A percentile compares a stretch with the other conserved stretches of the same genome.
Evolutionary conservation across 2,888 invertebrate species (phyloP).

Genomic region (Prosapia bicincta): DNA sequence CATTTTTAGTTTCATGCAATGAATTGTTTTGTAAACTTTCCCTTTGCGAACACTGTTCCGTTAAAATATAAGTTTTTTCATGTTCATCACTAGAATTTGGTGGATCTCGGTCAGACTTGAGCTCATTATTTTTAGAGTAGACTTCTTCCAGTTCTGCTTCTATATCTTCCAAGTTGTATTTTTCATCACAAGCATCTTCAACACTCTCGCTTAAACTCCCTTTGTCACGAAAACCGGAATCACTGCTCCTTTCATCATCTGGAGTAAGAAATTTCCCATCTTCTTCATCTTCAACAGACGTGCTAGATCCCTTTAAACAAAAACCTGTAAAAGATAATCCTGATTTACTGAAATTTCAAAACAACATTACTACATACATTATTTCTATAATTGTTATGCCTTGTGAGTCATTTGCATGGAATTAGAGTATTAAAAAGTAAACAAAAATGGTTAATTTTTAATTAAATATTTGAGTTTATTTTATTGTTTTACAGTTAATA

Average conservation of each 20-base stretch:
- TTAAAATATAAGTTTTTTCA: background rate
- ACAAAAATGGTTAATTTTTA: no score
- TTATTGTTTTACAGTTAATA: no score
- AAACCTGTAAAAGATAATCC: conserved; percentile 33
- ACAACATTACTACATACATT: no score
- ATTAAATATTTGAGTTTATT: no score
- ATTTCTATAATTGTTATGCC: no score
- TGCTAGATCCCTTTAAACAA: conserved; percentile 38
- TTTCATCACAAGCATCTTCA: conserved; percentile 42
- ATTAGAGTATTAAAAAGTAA: no score
- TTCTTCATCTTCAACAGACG: conserved; percentile 45
- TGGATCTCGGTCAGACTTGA: background rate
- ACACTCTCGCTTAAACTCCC: conserved; percentile 45
- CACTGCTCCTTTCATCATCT: conserved; percentile 51
- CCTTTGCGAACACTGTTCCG: background rate
- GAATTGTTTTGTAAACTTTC: no score
- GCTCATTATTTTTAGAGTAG: conserved; percentile 4
- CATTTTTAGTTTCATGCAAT: background rate
- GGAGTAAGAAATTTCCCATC: conserved; percentile 49
- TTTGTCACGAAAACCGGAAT: conserved; percentile 51
- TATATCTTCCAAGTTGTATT: conserved; percentile 42
- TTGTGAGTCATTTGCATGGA: no score
- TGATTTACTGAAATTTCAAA: no score
- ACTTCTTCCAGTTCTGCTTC: conserved; percentile 41
- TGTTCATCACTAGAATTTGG: background rate